Conservation (phyloP, 1,140 invertebrate genomes). For the Hypothenemus hampei region DNA sequence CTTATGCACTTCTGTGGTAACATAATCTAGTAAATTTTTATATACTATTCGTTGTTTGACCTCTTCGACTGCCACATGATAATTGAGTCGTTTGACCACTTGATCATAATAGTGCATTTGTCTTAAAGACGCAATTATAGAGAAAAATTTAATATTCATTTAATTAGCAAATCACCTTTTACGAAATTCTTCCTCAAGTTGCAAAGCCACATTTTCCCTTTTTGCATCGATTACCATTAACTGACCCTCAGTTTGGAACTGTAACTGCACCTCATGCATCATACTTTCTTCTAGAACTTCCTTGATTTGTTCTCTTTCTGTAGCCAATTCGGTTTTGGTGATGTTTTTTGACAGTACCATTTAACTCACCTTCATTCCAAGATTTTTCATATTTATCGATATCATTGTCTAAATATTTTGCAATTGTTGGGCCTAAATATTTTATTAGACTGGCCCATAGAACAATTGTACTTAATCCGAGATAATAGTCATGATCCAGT, state of each 20-base stretch:
- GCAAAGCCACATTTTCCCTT: conserved; percentile 82
- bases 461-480: conserved; percentile 60
- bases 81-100: conserved; percentile 81
- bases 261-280: conserved; percentile 61
- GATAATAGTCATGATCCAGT: conserved; percentile 85
- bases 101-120: conserved; percentile 66
- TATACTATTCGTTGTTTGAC: conserved; percentile 72
- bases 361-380: conserved; percentile 40
- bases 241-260: conserved; percentile 72
- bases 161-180: conserved; percentile 50
- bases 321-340: neutral
- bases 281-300: conserved; percentile 54
- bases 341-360: conserved; percentile 4
- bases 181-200: conserved; percentile 85
- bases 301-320: conserved; percentile 49
- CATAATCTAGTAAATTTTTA: conserved; percentile 91
- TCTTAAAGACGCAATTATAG: conserved; percentile 4
- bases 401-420: conserved; percentile 61
- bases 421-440: conserved; percentile 64
- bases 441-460: conserved; percentile 57
- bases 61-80: conserved; percentile 54
- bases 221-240: conserved; percentile 75
- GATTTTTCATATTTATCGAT: conserved; percentile 55
- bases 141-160: too few species aligned
- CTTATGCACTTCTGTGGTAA: conserved; percentile 74